These are phyloP conservation scores for Aphidius gifuensis DNA, from an alignment of 1,140 invertebrate genomes.

Conservation along the genomic window DNA sequence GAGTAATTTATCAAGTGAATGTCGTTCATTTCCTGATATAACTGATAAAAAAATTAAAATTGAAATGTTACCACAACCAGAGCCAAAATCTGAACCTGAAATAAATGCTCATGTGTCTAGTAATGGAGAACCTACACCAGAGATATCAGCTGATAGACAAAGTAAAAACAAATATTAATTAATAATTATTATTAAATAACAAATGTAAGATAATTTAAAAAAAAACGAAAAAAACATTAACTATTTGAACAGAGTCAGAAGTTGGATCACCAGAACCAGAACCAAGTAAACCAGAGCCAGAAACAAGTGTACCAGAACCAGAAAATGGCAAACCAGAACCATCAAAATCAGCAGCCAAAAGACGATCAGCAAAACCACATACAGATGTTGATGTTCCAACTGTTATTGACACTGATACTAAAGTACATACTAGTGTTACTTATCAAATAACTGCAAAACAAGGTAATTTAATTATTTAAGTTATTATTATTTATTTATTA, in stretches of 20 bases:
- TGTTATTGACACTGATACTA: slow-evolving; percentile 54
- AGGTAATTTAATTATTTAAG: slow-evolving; percentile 34
- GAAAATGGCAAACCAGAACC: slow-evolving; percentile 25
- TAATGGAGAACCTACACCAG: slow-evolving; percentile 37
- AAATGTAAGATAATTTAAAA: not conserved
- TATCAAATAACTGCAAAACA: slow-evolving; percentile 66
- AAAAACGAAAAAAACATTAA: not conserved
- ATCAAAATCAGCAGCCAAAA: slow-evolving; percentile 46
- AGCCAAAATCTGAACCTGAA: slow-evolving; percentile 44
- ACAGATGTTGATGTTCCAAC: slow-evolving; percentile 31
- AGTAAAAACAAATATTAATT: too few relatives aligned
- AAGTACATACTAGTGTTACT: slow-evolving; percentile 70
- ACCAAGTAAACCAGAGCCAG: slow-evolving; percentile 40
- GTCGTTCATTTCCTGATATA: slow-evolving; percentile 73
- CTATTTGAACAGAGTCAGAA: too few relatives aligned
- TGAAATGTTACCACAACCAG: slow-evolving; percentile 48
- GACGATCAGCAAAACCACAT: slow-evolving; percentile 45
- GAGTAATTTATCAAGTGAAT: slow-evolving; percentile 65
- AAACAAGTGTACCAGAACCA: slow-evolving; percentile 40
- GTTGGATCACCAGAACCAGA: slow-evolving; percentile 8
- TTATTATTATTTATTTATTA: not conserved
- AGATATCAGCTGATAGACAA: slow-evolving; percentile 24
- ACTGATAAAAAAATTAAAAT: slow-evolving; percentile 47
- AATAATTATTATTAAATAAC: too few relatives aligned
- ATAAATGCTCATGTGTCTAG: slow-evolving; percentile 34